Evolutionary conservation across 92 coral and sea anemone species (phyloP).

Genomic region (Porites evermanni): DNA sequence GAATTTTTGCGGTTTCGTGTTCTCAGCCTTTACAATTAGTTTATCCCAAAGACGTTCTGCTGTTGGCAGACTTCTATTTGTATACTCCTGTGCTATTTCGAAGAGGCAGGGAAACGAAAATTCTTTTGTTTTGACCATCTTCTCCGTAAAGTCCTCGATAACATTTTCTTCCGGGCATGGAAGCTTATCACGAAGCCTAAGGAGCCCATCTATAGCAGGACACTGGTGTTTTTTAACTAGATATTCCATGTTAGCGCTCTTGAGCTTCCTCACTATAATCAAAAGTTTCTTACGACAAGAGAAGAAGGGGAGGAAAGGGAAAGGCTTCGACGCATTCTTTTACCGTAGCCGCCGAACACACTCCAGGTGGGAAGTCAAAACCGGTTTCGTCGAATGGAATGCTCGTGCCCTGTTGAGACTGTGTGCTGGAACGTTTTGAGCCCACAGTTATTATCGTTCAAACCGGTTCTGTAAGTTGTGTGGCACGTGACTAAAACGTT

Average conservation of each 20-base stretch:
- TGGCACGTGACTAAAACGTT: too few relatives aligned
- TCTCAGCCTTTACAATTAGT: background rate
- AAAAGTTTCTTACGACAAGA: too few relatives aligned
- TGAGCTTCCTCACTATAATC: too few relatives aligned
- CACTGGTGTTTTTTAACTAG: slow-evolving; percentile 20
- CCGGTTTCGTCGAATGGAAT: too few relatives aligned
- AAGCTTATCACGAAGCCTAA: slow-evolving; percentile 6
- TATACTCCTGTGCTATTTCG: slow-evolving; percentile 25
- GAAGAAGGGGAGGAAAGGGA: too few relatives aligned
- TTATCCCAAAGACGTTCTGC: slow-evolving; percentile 57
- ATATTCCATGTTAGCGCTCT: slow-evolving; percentile 4
- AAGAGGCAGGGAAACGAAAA: background rate
- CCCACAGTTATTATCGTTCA: too few relatives aligned
- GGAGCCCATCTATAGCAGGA: slow-evolving; percentile 18
- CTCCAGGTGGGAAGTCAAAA: too few relatives aligned
- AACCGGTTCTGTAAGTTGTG: too few relatives aligned
- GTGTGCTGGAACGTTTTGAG: too few relatives aligned
- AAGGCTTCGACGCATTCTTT: too few relatives aligned
- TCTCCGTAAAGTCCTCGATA: background rate
- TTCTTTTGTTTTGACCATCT: background rate
- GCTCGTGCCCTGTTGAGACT: too few relatives aligned
- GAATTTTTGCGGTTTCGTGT: slow-evolving; percentile 15
- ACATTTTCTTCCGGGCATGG: slow-evolving; percentile 17
- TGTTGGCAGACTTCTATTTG: slow-evolving; percentile 37
- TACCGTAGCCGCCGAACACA: background rate